Percentiles rank a stretch among this genome's conserved stretches.
Conservation (phyloP, 1,140 invertebrate genomes). For the Drosophila micromelanica region DNA sequence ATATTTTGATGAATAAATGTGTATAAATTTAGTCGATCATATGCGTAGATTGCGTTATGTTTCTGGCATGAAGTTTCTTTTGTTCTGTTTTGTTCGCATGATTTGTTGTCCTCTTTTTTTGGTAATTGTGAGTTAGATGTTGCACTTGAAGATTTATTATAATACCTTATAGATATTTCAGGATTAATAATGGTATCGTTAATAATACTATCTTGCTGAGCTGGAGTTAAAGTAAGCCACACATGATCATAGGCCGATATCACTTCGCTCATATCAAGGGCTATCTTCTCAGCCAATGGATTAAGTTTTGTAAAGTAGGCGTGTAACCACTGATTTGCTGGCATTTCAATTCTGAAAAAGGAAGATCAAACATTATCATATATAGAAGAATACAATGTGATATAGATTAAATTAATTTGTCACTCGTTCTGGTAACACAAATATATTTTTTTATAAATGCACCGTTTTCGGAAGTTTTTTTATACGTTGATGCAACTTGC, state of each 20-base stretch:
- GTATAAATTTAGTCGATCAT: constrained; percentile 48
- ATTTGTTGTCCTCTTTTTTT: neutral
- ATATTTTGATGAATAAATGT: constrained; percentile 60
- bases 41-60: constrained; percentile 37
- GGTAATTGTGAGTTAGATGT: constrained; percentile 1
- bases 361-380: neutral
- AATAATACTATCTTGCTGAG: constrained; percentile 60
- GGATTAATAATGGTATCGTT: constrained; percentile 66
- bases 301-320: constrained; percentile 67
- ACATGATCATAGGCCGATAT: constrained; percentile 50
- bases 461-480: too few relatives aligned
- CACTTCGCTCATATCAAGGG: constrained; percentile 51
- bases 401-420: too few relatives aligned
- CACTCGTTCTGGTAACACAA: too few relatives aligned
- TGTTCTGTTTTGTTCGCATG: constrained; percentile 1
- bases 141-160: constrained; percentile 4
- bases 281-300: constrained; percentile 69
- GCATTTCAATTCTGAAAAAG: constrained; percentile 44
- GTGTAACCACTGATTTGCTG: constrained; percentile 29
- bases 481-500: too few relatives aligned
- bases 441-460: too few relatives aligned
- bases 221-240: constrained; percentile 48
- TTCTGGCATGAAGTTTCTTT: constrained; percentile 19
- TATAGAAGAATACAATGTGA: neutral
- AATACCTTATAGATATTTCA: constrained; percentile 59